These are phyloP conservation scores for Pleuronectes platessa DNA, from an alignment of 2,113 vertebrate genomes.

Conservation along the genomic window DNA sequence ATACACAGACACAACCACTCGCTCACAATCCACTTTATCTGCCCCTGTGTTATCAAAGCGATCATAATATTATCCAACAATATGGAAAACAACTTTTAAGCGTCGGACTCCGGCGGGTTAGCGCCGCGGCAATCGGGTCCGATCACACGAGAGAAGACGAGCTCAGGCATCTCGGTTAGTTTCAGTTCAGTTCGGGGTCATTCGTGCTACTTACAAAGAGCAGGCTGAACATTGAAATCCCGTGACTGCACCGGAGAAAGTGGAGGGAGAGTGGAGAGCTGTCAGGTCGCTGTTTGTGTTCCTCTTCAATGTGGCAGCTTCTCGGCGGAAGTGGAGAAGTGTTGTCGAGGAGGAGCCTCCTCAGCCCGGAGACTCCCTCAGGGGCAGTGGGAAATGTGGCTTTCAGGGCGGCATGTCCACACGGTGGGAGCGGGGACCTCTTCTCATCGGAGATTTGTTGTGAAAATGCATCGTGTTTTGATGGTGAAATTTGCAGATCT, in stretches of 20 bases:
- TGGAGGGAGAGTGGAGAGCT: slow-evolving; percentile 77
- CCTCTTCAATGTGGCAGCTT: slow-evolving; percentile 79
- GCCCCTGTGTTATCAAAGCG: slow-evolving; percentile 5
- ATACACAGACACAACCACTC: slow-evolving; percentile 15
- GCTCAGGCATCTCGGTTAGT: neutral
- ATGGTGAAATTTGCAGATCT: too few relatives aligned
- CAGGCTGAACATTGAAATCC: slow-evolving; percentile 87
- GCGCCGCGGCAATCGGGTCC: neutral
- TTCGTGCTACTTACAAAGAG: slow-evolving; percentile 81
- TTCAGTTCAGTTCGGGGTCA: neutral
- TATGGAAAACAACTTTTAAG: slow-evolving; percentile 39
- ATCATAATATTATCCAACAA: neutral
- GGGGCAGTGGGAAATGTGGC: slow-evolving; percentile 14
- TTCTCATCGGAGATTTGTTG: neutral
- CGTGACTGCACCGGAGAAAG: slow-evolving; percentile 84
- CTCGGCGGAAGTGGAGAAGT: slow-evolving; percentile 62
- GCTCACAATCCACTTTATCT: slow-evolving; percentile 32
- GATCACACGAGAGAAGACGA: neutral
- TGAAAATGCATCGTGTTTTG: neutral
- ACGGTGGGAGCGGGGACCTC: neutral
- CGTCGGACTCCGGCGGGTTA: neutral
- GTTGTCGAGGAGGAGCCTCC: slow-evolving; percentile 73
- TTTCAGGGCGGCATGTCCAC: neutral
- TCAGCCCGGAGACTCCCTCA: slow-evolving; percentile 37
- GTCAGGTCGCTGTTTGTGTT: slow-evolving; percentile 78